Conservation (phyloP, 1,140 invertebrate genomes). For the Caerostris darwini region DNA sequence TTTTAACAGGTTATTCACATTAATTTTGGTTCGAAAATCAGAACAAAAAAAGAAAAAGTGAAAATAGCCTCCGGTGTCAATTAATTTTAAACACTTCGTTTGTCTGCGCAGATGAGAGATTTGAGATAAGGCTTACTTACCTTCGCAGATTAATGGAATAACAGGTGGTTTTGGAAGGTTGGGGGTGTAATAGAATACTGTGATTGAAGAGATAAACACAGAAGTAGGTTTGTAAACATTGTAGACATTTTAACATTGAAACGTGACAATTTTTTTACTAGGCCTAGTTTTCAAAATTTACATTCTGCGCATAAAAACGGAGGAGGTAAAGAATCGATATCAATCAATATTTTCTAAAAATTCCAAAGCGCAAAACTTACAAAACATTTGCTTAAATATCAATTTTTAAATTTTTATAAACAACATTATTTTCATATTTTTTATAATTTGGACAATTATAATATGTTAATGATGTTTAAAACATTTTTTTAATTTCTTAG, state of each 20-base stretch:
- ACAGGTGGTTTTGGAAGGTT: background rate
- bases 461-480: too few species aligned
- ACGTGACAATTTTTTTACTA: slow-evolving; percentile 72
- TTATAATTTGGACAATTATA: too few species aligned
- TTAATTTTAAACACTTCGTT: slow-evolving; percentile 69
- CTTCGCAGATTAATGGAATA: background rate
- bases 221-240: slow-evolving; percentile 61
- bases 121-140: slow-evolving; percentile 60
- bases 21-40: background rate
- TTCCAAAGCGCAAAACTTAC: background rate
- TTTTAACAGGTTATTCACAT: background rate
- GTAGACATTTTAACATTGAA: slow-evolving; percentile 52
- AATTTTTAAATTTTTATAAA: too few species aligned
- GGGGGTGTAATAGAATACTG: too few species aligned
- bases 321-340: slow-evolving; percentile 69
- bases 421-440: too few species aligned
- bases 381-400: background rate
- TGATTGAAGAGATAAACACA: background rate
- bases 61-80: slow-evolving; percentile 41
- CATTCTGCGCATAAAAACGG: slow-evolving; percentile 77
- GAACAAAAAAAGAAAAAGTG: background rate
- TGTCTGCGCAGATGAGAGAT: slow-evolving; percentile 61
- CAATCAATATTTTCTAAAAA: slow-evolving; percentile 68
- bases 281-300: slow-evolving; percentile 75
- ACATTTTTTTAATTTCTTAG: too few species aligned